A percentile compares a stretch with the other conserved stretches of the same genome.
These are phyloP conservation scores for Thalassarche chlororhynchos DNA, from an alignment of 2,113 vertebrate species.

Conservation along the genomic window DNA sequence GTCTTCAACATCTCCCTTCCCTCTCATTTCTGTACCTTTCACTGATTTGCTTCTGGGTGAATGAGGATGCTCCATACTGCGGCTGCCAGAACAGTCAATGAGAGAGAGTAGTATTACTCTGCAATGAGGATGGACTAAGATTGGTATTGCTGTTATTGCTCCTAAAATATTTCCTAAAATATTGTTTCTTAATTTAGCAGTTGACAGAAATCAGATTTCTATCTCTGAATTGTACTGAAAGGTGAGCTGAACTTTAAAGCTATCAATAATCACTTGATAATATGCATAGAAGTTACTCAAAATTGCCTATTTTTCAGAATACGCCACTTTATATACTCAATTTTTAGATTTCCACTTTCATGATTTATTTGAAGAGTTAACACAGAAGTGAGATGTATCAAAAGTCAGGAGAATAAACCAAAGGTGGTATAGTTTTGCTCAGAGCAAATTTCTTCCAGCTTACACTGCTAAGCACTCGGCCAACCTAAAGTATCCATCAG, in stretches of 20 bases:
- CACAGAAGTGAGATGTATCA: not conserved
- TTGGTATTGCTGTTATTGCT: not conserved
- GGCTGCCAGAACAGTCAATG: not conserved
- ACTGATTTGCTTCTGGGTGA: not conserved
- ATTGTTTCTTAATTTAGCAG: not conserved
- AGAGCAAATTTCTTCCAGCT: not conserved
- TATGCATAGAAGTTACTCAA: accelerated
- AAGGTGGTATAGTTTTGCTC: not conserved
- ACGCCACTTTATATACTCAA: not conserved
- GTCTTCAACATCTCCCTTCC: not conserved
- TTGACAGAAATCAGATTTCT: not conserved
- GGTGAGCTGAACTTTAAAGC: not conserved
- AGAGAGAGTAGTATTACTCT: not conserved
- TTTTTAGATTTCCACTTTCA: not conserved
- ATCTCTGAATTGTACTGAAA: not conserved
- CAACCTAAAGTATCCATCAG: not conserved
- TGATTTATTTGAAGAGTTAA: not conserved
- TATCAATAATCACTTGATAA: not conserved
- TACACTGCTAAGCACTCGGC: not conserved
- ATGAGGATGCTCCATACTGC: accelerated
- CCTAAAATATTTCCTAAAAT: not conserved
- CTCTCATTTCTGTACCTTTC: not conserved
- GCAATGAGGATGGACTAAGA: not conserved
- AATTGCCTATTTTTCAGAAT: not conserved
- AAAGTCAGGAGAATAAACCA: not conserved